Evolutionary conservation across 2,888 invertebrate species (phyloP), one percentile per base, ranked within the genome.

Genomic region (Oxyscelio sp.): DNA sequence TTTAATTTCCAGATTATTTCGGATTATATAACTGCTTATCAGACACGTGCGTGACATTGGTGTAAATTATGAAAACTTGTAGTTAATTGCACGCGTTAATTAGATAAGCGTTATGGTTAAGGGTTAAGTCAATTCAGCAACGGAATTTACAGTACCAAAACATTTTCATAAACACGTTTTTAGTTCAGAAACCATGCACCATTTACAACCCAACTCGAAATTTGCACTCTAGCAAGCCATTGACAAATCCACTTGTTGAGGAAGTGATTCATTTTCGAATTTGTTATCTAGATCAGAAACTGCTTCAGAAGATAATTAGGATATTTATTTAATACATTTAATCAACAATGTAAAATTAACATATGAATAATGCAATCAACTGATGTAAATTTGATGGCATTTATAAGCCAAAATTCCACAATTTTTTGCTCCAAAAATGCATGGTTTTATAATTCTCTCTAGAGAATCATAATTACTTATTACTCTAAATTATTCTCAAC

Each of bases 11-110:
- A 9, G 58, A 43, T 61, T 61, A 61, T 61, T 61, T 40, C n/a
- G 22, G 34, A 24, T 61, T 40, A 24, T 43, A 11, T 43, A 61
- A 61, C 17, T 24, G 43, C n/a, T 61, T 58, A 61, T 61, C 61
- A 61, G 43, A 27, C 61, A 61, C 61, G 61, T 61, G 43, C 27
- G 1, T 45, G 43, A 17, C 61, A 61, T 61, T 43, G 61, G 43
- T 43, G 21, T 43, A 31, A 61, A 61, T 11, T 43, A 17, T 43
- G 34, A 54, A 56, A 31, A 56, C 34, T 19, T 3, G 31, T 5
- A 8, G 4, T 56, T 56, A 34, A 34, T 34, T 56, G 17, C 34
- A 13, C 27, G 27, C 19, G 34, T 31, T 56, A 56, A 56, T 56
- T 56, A 56, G 31, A 56, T 56, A 56, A 56, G 34, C 13, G 34